phyloP scores from a whole-genome alignment of 1,140 invertebrate genomes.

The Temnothorax curvispinosus region DNA sequence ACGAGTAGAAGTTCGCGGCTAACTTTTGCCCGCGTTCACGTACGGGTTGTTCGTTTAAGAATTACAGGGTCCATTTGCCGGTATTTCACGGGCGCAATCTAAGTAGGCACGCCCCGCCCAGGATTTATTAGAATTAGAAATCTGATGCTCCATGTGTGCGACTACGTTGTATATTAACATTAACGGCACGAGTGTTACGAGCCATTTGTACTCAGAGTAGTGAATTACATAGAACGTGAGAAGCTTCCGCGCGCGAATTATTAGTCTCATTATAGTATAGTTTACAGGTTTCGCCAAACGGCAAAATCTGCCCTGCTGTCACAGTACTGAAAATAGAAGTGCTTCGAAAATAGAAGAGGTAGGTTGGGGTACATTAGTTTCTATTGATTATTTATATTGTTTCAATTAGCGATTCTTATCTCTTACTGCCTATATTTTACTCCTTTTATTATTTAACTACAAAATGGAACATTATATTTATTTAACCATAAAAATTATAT shows the following conservation, averaged over 20 bases:
- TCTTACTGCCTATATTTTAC: background rate
- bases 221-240: conserved; percentile 81
- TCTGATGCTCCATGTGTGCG: conserved; percentile 74
- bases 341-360: background rate
- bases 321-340: background rate
- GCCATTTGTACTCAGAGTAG: conserved; percentile 78
- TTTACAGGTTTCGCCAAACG: conserved; percentile 59
- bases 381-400: background rate
- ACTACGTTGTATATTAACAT: conserved; percentile 78
- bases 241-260: conserved; percentile 77
- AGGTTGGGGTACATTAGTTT: background rate
- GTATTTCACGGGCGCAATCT: conserved; percentile 67
- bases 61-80: conserved; percentile 67
- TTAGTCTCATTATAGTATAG: conserved; percentile 78
- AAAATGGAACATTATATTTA: background rate
- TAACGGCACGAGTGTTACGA: conserved; percentile 73
- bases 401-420: background rate
- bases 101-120: conserved; percentile 70
- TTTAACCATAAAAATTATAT: too few species aligned
- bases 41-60: conserved; percentile 72
- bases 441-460: background rate
- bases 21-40: conserved; percentile 53
- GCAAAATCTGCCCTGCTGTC: conserved; percentile 43
- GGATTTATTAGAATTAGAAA: conserved; percentile 83
- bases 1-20: background rate